Percentiles rank a stretch among this genome's conserved stretches.
Evolutionary conservation across 1,140 invertebrate species (phyloP).

Genomic region (Dysdera silvatica): DNA sequence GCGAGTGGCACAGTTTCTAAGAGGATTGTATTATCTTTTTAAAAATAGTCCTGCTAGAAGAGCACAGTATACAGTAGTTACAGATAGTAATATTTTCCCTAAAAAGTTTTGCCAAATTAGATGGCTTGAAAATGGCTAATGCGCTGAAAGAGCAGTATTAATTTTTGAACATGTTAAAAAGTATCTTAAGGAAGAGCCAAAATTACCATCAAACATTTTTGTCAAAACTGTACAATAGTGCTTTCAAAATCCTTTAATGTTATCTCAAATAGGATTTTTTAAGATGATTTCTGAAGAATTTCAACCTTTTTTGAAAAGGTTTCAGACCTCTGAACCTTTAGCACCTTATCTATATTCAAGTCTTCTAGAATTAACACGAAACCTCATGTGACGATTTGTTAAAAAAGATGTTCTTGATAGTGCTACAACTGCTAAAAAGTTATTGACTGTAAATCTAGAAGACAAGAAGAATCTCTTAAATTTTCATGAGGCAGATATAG

Average conservation of each 20-base stretch:
- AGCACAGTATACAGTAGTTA: background rate
- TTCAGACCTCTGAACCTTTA: background rate
- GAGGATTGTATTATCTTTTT: conserved; percentile 3
- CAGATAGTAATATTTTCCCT: background rate
- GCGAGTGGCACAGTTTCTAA: too few relatives aligned
- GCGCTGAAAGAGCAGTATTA: background rate
- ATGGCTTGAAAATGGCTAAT: background rate
- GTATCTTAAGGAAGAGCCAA: background rate
- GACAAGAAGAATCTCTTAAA: background rate
- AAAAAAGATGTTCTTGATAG: background rate
- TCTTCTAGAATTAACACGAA: background rate
- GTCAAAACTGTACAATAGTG: background rate
- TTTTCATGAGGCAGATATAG: background rate
- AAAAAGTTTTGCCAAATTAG: background rate
- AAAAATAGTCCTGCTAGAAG: conserved; percentile 1
- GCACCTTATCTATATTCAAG: background rate
- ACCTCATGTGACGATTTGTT: background rate
- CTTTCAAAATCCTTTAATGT: background rate
- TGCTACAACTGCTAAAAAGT: too few relatives aligned
- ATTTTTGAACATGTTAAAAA: background rate
- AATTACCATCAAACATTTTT: background rate
- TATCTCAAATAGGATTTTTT: background rate
- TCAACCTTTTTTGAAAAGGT: background rate
- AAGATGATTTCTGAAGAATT: background rate
- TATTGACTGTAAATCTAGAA: background rate